Evolutionary conservation across 2,113 vertebrate genomes (phyloP).

Genomic region (Sylvilagus bachmani): DNA sequence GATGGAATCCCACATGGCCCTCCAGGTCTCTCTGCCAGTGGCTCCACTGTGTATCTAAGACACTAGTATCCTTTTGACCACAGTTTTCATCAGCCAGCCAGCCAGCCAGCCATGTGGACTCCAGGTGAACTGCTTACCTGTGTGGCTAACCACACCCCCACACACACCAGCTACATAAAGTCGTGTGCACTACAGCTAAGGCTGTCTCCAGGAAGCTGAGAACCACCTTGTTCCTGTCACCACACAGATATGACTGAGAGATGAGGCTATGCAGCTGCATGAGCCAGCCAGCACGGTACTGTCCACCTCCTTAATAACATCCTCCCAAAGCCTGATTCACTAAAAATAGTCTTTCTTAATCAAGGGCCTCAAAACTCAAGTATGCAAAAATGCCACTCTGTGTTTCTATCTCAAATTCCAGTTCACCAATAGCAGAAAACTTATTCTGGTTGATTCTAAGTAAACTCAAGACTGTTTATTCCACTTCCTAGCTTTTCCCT

Average conservation of each 20-base stretch:
- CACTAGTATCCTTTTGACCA: background rate
- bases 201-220: background rate
- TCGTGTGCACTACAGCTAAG: background rate
- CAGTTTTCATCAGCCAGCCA: background rate
- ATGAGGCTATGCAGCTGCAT: background rate
- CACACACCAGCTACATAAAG: background rate
- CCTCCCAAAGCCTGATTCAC: background rate
- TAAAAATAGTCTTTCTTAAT: background rate
- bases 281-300: background rate
- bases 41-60: background rate
- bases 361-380: background rate
- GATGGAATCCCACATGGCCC: background rate
- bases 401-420: constrained; percentile 2
- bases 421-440: background rate
- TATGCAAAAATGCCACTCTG: background rate
- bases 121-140: background rate
- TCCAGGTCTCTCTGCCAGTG: background rate
- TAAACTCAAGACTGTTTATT: background rate
- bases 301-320: background rate
- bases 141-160: background rate
- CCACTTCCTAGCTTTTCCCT: background rate
- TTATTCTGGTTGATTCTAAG: background rate
- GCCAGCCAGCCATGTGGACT: background rate
- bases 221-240: background rate
- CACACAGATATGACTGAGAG: background rate